Evolutionary conservation across 2,113 vertebrate species (phyloP).

Genomic region (Tragelaphus buxtoni): DNA sequence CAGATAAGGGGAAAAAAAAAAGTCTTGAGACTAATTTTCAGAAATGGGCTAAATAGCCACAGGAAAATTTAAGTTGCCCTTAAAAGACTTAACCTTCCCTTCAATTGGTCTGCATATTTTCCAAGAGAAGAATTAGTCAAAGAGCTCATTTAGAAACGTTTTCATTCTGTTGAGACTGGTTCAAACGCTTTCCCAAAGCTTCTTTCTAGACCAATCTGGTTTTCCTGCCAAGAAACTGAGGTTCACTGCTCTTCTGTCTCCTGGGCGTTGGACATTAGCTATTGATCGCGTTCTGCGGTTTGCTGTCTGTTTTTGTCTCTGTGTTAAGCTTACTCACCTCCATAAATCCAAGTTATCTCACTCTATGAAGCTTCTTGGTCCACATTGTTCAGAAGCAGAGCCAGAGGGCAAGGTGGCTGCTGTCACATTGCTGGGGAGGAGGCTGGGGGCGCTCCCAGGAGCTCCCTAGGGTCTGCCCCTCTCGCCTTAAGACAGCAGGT

Average conservation of each 20-base stretch:
- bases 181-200: constrained; percentile 19
- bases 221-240: constrained; percentile 43
- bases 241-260: neutral
- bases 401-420: constrained; percentile 60
- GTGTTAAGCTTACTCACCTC: constrained; percentile 44
- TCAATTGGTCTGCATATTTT: neutral
- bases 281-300: constrained; percentile 33
- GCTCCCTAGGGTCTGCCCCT: neutral
- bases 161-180: neutral
- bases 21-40: neutral
- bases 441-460: constrained; percentile 30
- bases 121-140: neutral
- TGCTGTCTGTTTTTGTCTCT: constrained; percentile 56
- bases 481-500: constrained; percentile 51
- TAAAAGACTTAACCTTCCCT: neutral
- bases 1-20: neutral
- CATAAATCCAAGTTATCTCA: constrained; percentile 59
- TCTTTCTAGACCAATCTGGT: neutral
- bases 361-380: constrained; percentile 18
- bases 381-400: constrained; percentile 52
- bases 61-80: neutral
- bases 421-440: neutral
- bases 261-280: constrained; percentile 37
- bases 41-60: neutral
- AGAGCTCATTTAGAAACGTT: constrained; percentile 39